phyloP scores from a whole-genome alignment of 1,140 invertebrate species.

The Drosophila sproati region DNA sequence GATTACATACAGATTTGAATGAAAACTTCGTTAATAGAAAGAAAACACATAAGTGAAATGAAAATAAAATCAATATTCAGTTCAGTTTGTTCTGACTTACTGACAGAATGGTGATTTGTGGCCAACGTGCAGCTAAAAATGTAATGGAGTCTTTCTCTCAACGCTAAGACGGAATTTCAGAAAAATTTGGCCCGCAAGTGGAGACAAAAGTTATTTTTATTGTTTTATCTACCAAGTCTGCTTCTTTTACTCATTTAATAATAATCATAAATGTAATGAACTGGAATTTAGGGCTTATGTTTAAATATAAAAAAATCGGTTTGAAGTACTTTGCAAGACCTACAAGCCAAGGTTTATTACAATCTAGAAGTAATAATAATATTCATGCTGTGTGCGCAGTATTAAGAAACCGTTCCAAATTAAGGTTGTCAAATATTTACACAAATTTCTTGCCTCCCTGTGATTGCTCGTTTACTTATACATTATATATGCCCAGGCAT shows the following conservation, averaged over 20 bases:
- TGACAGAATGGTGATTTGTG: not conserved
- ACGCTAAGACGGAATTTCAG: too few species aligned
- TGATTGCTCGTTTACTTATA: conserved; percentile 3
- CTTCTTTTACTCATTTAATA: too few species aligned
- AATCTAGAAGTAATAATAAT: too few species aligned
- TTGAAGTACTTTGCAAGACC: not conserved
- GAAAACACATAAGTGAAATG: not conserved
- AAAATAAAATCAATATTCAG: not conserved
- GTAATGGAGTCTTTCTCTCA: too few species aligned
- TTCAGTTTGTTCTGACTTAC: not conserved
- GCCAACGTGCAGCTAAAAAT: too few species aligned
- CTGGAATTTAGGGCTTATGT: not conserved
- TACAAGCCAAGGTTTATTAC: not conserved
- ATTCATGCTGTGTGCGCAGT: not conserved
- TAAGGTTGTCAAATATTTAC: conserved; percentile 33
- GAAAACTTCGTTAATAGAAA: not conserved
- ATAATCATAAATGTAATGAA: not conserved
- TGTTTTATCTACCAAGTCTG: not conserved
- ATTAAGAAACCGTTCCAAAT: conserved; percentile 5
- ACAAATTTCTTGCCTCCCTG: conserved; percentile 12
- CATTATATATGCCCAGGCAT: not conserved
- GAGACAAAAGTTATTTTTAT: not conserved
- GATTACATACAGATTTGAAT: not conserved
- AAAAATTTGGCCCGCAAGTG: too few species aligned
- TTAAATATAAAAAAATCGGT: not conserved